Evolutionary conservation across 2,888 invertebrate genomes (phyloP).

Genomic region (Calameuta filiformis): DNA sequence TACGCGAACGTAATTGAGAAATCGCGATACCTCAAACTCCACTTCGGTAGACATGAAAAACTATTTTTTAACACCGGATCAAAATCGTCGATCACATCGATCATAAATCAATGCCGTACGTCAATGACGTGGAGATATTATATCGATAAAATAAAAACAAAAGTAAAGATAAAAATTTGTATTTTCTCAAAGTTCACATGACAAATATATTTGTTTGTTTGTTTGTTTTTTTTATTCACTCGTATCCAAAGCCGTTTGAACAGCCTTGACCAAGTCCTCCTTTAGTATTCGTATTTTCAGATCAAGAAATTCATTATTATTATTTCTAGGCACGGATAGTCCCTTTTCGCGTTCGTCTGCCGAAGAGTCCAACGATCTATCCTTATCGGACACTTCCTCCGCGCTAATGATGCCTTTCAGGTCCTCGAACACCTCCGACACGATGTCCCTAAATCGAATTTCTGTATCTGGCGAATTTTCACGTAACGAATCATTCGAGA

Average conservation of each 20-base stretch:
- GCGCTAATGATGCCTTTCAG: slow-evolving; percentile 16
- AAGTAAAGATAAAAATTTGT: neutral
- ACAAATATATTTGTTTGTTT: neutral
- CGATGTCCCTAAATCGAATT: slow-evolving; percentile 31
- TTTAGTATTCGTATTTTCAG: neutral
- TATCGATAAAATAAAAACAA: neutral
- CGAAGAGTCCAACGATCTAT: neutral
- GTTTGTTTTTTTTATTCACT: neutral
- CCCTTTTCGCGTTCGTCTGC: neutral
- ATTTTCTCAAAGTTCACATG: neutral
- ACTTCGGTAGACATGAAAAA: too few relatives aligned
- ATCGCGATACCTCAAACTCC: too few relatives aligned
- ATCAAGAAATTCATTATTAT: neutral
- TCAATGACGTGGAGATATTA: too few relatives aligned
- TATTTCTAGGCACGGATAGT: neutral
- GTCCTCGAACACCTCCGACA: slow-evolving; percentile 33
- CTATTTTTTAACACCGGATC: neutral
- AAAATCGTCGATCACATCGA: too few relatives aligned
- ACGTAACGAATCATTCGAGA: slow-evolving; percentile 18
- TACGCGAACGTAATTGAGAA: neutral
- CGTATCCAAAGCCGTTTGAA: neutral
- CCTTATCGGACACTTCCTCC: neutral
- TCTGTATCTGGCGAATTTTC: slow-evolving; percentile 30
- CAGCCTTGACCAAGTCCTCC: neutral
- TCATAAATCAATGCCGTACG: too few relatives aligned